Evolutionary conservation across 1,140 invertebrate species (phyloP).

Genomic region (Thalassaphorura encarpata): DNA sequence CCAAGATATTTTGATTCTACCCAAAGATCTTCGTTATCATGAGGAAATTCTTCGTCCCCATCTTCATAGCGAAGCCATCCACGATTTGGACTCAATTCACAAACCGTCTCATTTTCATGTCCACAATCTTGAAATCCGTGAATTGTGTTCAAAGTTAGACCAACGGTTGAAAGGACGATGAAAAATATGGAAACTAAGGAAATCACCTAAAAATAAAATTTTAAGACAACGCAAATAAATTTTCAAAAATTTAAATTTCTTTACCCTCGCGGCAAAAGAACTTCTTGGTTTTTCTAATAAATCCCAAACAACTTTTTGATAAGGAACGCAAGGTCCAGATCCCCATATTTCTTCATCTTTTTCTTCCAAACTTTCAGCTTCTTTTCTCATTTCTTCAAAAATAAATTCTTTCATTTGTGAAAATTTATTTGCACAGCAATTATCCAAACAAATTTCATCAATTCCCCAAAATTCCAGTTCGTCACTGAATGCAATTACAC

Average conservation of each 20-base stretch:
- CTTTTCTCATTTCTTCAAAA: conserved; percentile 96
- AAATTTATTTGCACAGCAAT: conserved; percentile 96
- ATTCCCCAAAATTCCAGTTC: conserved; percentile 85
- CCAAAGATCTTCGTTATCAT: no score
- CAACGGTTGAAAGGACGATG: conserved; percentile 24
- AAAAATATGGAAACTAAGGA: conserved; percentile 26
- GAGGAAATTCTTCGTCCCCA: no score
- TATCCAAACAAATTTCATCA: conserved; percentile 92
- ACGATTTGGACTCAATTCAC: no score
- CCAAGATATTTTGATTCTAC: no score
- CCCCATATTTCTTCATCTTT: conserved; percentile 93
- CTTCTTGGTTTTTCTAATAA: conserved; percentile 93
- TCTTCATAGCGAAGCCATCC: no score
- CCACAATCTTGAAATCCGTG: conserved; percentile 19
- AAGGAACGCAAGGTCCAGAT: conserved; percentile 80
- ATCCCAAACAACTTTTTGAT: conserved; percentile 96
- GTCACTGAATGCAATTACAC: conserved; percentile 92
- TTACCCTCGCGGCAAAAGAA: conserved; percentile 91
- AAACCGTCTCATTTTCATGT: no score
- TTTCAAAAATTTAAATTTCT: no score
- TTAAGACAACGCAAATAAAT: background rate
- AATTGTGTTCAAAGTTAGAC: conserved; percentile 24
- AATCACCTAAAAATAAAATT: conserved; percentile 24
- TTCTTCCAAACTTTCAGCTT: conserved; percentile 84
- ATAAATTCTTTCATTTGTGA: conserved; percentile 96